A percentile compares a stretch with the other conserved stretches of the same genome.
phyloP scores from a whole-genome alignment of 1,140 invertebrate species.

The Drosophila kurseongensis region DNA sequence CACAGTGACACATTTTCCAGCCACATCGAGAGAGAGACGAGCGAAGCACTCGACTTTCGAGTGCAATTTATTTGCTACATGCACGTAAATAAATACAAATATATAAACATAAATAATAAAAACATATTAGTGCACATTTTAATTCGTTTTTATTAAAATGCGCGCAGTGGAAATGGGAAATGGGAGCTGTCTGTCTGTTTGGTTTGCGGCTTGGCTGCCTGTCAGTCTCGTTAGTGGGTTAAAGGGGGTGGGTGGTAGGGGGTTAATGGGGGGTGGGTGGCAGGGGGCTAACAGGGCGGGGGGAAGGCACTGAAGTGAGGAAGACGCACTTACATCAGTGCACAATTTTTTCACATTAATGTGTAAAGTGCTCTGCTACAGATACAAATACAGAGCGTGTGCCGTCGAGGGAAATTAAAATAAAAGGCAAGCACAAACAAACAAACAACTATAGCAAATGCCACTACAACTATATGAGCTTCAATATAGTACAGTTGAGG shows the following conservation, averaged over 20 bases:
- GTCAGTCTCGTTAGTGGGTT: slow-evolving; percentile 14
- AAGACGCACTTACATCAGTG: slow-evolving; percentile 80
- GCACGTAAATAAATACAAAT: slow-evolving; percentile 56
- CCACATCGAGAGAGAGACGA: slow-evolving; percentile 5
- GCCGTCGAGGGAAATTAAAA: slow-evolving; percentile 79
- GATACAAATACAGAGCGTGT: slow-evolving; percentile 17
- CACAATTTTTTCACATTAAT: slow-evolving; percentile 81
- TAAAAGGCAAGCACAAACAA: slow-evolving; percentile 69
- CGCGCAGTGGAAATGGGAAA: slow-evolving; percentile 21
- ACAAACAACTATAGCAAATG: slow-evolving; percentile 32
- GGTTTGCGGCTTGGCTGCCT: slow-evolving; percentile 51
- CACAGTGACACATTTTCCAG: slow-evolving; percentile 64
- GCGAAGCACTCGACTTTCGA: slow-evolving; percentile 21
- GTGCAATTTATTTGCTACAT: slow-evolving; percentile 64
- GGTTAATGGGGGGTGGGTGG: not conserved
- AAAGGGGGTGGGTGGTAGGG: not conserved
- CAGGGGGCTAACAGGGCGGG: not conserved
- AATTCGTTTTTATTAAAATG: slow-evolving; percentile 79
- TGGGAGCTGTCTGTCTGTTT: slow-evolving; percentile 52
- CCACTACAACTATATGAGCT: slow-evolving; percentile 38
- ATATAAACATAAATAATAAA: slow-evolving; percentile 74
- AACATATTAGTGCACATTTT: slow-evolving; percentile 77
- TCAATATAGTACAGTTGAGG: slow-evolving; percentile 3
- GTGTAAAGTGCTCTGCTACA: slow-evolving; percentile 59
- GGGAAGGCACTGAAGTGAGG: slow-evolving; percentile 51